These are phyloP conservation scores for Silvanus unidentatus DNA, from an alignment of 2,888 invertebrate genomes.

Conservation along the genomic window DNA sequence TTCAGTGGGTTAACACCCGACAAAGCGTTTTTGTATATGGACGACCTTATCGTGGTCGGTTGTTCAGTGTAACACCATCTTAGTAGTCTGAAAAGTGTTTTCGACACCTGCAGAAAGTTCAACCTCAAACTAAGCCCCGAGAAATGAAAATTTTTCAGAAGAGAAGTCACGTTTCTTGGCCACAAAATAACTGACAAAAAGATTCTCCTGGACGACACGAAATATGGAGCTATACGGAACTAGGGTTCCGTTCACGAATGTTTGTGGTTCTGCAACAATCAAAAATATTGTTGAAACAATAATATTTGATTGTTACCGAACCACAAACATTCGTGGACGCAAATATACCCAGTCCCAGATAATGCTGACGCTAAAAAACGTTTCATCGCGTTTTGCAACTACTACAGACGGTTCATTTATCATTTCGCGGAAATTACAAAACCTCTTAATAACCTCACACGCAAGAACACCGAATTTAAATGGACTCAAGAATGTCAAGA, in stretches of 20 bases:
- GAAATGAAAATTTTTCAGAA: constrained; percentile 19
- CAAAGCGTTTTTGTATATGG: constrained; percentile 25
- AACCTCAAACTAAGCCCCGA: constrained; percentile 14
- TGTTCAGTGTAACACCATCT: constrained; percentile 15
- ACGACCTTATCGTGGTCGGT: constrained; percentile 24
- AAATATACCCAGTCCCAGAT: constrained; percentile 8
- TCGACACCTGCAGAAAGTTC: constrained; percentile 9
- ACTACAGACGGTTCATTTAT: constrained; percentile 9
- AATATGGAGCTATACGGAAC: constrained; percentile 5
- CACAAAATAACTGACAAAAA: constrained; percentile 9
- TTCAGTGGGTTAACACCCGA: constrained; percentile 20
- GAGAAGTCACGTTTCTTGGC: constrained; percentile 17
- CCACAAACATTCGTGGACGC: no score
- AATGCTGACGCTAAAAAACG: constrained; percentile 7
- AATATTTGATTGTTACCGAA: no score
- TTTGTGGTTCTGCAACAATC: no score
- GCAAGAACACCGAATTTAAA: constrained; percentile 7
- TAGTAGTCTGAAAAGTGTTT: constrained; percentile 9
- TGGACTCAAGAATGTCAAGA: constrained; percentile 14
- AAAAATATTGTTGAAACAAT: no score
- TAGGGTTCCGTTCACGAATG: no score
- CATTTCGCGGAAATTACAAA: constrained; percentile 11
- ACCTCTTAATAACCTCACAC: constrained; percentile 9
- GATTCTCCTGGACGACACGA: constrained; percentile 3
- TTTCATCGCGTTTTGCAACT: constrained; percentile 9